Base-by-base conservation (phyloP, 2,113 vertebrate species). In the Harpagus bidentatus region DNA sequence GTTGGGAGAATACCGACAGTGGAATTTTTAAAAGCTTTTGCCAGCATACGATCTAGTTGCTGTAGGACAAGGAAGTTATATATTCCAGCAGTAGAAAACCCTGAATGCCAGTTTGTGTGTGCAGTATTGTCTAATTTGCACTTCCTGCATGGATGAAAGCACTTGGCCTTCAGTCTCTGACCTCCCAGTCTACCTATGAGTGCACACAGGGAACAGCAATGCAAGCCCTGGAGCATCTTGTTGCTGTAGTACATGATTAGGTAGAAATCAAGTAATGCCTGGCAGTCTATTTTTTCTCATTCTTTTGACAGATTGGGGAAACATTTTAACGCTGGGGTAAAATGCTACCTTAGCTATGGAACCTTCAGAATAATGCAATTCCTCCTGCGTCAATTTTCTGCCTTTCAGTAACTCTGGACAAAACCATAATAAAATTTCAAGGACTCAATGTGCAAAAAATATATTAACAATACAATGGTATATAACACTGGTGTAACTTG, bases 11-110 rank as follows among this genome's bases (percentile, higher is more conserved):
- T 48, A 94, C 3, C 65, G 82, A n/a, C 34, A 88, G 29, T 36
- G 29, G 95, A 96, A 72, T 79, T 94, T 93, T 89, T 92, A 85
- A 78, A 58, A 72, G 55, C 58, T 79, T 96, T 96, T 96, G 17
- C 48, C 34, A 87, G 20, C 47, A 52, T 87, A 91, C 86, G 40
- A 90, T 86, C 89, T 95, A 56, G 59, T 88, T 97, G 84, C n/a
- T 83, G 48, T 59, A 80, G 36, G 56, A 93, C 61, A 90, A 83
- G n/a, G 16, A 86, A 86, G 9, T 71, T 82, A 66, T 86, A 61
- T 50, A 77, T 88, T 85, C 34, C 48, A 45, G 42, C 7, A 25
- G 56, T 95, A 69, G 25, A 86, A 93, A 94, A 76, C 19, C 19
- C n/a, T 91, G 48, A 87, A 56, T 87, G 97, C 47, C 63, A 83